Percentiles rank a stretch among this genome's conserved stretches.
Evolutionary conservation across 2,888 invertebrate genomes (phyloP).

Genomic region (Tricholauxania praeusta): DNA sequence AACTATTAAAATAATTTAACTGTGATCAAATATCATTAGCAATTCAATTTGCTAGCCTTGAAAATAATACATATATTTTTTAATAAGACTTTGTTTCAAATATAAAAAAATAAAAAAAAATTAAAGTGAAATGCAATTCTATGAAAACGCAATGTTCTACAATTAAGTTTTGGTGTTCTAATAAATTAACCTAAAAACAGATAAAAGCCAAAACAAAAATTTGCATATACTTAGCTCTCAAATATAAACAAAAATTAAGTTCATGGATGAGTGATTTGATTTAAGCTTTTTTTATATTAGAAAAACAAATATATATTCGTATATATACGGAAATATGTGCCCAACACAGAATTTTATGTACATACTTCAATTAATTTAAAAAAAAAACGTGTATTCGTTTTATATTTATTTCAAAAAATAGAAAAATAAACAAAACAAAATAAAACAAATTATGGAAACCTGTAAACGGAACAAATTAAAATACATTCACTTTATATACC

Average conservation of each 20-base stretch:
- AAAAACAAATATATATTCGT: too few species aligned
- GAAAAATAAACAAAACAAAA: not conserved
- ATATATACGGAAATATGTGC: not conserved
- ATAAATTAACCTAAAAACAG: too few species aligned
- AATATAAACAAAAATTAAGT: slow-evolving; percentile 19
- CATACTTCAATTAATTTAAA: not conserved
- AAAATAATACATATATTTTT: not conserved
- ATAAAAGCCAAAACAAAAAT: not conserved
- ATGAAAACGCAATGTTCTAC: not conserved
- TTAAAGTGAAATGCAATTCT: slow-evolving; percentile 13
- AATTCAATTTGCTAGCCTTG: not conserved
- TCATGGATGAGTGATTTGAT: slow-evolving; percentile 19
- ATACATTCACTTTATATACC: not conserved
- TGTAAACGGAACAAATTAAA: not conserved
- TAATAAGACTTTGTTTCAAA: too few species aligned
- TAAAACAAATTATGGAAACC: not conserved
- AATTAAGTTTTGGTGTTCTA: not conserved
- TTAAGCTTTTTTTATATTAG: too few species aligned
- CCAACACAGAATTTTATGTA: not conserved
- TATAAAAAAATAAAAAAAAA: not conserved
- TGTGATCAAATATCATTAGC: not conserved
- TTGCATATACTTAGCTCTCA: not conserved
- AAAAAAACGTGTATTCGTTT: not conserved
- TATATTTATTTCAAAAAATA: not conserved
- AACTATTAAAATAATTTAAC: not conserved